Evolutionary conservation across 2,113 vertebrate genomes (phyloP), one percentile per base, ranked within the genome.

Genomic region (Dolichallabes microphthalmus): DNA sequence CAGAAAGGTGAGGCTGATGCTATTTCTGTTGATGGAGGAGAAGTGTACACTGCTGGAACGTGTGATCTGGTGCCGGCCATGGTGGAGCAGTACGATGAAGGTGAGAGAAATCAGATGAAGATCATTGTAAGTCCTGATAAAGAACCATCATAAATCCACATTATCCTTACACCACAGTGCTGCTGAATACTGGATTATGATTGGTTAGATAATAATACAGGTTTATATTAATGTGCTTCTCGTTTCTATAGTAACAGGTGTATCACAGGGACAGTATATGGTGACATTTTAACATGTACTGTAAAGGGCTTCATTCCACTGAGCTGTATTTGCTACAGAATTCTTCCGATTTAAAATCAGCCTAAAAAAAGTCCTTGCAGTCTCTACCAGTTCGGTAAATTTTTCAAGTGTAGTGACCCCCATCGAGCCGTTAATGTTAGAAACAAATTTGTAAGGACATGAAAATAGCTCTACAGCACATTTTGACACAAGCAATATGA

Each of bases 1-100:
- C 90, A 99, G 97, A 94, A 92, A 86, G 90, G 92, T 80, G 94
- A 96, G 63, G 96, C 96, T 6, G 97, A 98, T 66, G 96, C 95
- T 2, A 88, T 97, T 57, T 92, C 93, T 73, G 87, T 97, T 55
- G 97, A 99, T 5, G 97, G 96, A 91, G 97, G 97, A 19, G 91
- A 96, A 64, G 88, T 97, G 85, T 98, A 95, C 86, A 94, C 92
- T 6, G 97, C 96, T 10, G 96, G 96, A 0, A 91, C 93, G 77
- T 98, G 97, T 61, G 94, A 94, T 61, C 91, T 98, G 86, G 91
- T 96, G 87, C 95, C 97, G 53, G 95, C 86, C 77, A 90, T 96
- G 94, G 94, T 90, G 90, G 97, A 97, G 88, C 94, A 93, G 88
- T 96, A 96, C 1, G 82, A 93, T 0, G 1, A 60, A 90, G 2